Conservation (phyloP, 2,888 invertebrate genomes). For the Ectropis crepuscularia region DNA sequence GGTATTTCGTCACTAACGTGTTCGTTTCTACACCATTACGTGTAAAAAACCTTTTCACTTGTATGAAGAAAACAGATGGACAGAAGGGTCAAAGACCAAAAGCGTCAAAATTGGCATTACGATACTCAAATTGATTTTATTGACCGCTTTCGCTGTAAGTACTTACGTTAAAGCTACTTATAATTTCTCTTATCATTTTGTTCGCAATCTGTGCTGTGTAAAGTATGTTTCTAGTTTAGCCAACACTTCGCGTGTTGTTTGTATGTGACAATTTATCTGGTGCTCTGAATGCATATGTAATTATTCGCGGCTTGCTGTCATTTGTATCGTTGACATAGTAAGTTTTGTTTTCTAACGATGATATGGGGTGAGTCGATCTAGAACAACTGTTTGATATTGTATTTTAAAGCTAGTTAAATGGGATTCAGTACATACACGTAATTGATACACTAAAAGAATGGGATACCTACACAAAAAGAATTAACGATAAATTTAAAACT, state of each 20-base stretch:
- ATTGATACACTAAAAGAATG: too few relatives aligned
- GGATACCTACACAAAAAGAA: too few relatives aligned
- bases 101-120: conserved; percentile 61
- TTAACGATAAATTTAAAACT: too few relatives aligned
- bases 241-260: conserved; percentile 47
- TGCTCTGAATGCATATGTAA: conserved; percentile 69
- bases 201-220: conserved; percentile 21
- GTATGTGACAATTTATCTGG: conserved; percentile 51
- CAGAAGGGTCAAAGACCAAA: conserved; percentile 59
- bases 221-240: conserved; percentile 42
- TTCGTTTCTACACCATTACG: too few relatives aligned
- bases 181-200: conserved; percentile 9
- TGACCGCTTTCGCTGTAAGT: conserved; percentile 65
- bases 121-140: conserved; percentile 58
- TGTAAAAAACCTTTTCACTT: conserved; percentile 55
- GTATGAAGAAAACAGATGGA: conserved; percentile 67
- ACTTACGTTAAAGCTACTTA: conserved; percentile 18
- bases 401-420: too few relatives aligned
- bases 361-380: conserved; percentile 22
- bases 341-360: conserved; percentile 17
- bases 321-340: conserved; percentile 22
- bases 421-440: too few relatives aligned
- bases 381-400: background rate
- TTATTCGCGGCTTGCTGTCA: conserved; percentile 55
- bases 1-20: too few relatives aligned